Conservation (phyloP, 2,113 vertebrate species). For the Tor tambroides region DNA sequence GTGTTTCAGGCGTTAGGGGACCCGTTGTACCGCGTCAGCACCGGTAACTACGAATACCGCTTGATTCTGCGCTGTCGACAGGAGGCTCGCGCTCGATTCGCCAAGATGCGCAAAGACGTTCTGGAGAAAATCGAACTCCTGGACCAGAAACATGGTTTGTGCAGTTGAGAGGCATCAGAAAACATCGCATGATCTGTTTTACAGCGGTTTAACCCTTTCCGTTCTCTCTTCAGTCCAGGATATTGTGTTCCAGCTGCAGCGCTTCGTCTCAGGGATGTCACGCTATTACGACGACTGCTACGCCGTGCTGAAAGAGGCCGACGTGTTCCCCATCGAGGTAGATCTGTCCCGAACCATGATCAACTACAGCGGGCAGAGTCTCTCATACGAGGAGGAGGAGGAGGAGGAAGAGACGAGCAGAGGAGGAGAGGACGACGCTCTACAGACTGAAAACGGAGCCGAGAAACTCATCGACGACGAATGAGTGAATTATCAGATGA, state of each 20-base stretch:
- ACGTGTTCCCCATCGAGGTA: conserved; percentile 98
- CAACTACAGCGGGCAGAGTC: conserved; percentile 85
- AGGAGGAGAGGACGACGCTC: conserved; percentile 34
- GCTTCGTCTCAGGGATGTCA: conserved; percentile 96
- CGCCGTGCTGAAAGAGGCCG: conserved; percentile 87
- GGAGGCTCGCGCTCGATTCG: conserved; percentile 92
- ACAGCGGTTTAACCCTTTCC: background rate
- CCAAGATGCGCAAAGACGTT: conserved; percentile 98
- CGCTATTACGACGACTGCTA: conserved; percentile 96
- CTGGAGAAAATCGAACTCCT: conserved; percentile 97
- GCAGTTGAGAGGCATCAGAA: background rate
- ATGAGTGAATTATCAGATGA: conserved; percentile 40
- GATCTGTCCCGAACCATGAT: conserved; percentile 93
- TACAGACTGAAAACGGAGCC: conserved; percentile 76
- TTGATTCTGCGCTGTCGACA: conserved; percentile 94
- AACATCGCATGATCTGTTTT: background rate
- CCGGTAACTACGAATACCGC: conserved; percentile 97
- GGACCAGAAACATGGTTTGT: conserved; percentile 95
- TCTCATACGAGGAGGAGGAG: conserved; percentile 76
- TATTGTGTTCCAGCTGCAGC: conserved; percentile 98
- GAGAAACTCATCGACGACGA: conserved; percentile 90
- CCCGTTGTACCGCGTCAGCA: conserved; percentile 93
- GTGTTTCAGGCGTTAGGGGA: conserved; percentile 87
- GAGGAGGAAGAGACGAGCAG: conserved; percentile 62
- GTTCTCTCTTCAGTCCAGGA: conserved; percentile 84